Percentiles rank a stretch among this genome's conserved stretches.
These are phyloP conservation scores for Hypolimnas misippus DNA, from an alignment of 2,888 invertebrate genomes.

Conservation along the genomic window DNA sequence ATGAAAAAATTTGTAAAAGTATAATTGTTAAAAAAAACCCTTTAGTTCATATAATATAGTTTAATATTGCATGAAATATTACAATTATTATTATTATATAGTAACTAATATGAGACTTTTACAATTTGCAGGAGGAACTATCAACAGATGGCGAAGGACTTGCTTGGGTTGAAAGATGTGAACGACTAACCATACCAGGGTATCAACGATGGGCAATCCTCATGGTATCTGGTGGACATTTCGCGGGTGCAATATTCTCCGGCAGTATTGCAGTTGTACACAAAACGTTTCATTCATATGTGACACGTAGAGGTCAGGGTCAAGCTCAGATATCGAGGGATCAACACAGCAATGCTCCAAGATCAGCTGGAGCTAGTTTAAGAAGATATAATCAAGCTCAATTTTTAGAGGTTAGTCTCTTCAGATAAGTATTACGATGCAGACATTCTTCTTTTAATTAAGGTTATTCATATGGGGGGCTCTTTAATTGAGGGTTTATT, in stretches of 20 bases:
- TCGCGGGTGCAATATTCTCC: constrained; percentile 71
- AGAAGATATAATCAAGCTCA: constrained; percentile 91
- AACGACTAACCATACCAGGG: constrained; percentile 65
- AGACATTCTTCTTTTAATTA: no score
- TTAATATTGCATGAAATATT: no score
- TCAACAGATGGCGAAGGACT: constrained; percentile 75
- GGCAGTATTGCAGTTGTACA: constrained; percentile 83
- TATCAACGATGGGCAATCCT: constrained; percentile 88
- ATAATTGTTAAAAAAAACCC: no score
- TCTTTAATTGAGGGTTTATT: no score
- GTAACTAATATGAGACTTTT: neutral
- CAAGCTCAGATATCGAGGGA: constrained; percentile 89
- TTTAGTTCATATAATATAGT: no score
- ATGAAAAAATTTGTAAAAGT: no score
- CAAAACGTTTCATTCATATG: constrained; percentile 94
- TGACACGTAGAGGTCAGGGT: constrained; percentile 92
- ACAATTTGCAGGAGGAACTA: constrained; percentile 69
- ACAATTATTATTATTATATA: neutral
- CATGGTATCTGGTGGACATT: constrained; percentile 91
- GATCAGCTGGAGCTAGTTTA: constrained; percentile 92
- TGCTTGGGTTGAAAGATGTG: constrained; percentile 69
- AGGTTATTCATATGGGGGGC: no score
- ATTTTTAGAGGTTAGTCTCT: constrained; percentile 85
- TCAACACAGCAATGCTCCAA: constrained; percentile 85
- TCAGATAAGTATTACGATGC: neutral